A percentile compares a stretch with the other conserved stretches of the same genome.
These are phyloP conservation scores for Drosophila diplacantha DNA, from an alignment of 2,888 invertebrate species.

Conservation along the genomic window DNA sequence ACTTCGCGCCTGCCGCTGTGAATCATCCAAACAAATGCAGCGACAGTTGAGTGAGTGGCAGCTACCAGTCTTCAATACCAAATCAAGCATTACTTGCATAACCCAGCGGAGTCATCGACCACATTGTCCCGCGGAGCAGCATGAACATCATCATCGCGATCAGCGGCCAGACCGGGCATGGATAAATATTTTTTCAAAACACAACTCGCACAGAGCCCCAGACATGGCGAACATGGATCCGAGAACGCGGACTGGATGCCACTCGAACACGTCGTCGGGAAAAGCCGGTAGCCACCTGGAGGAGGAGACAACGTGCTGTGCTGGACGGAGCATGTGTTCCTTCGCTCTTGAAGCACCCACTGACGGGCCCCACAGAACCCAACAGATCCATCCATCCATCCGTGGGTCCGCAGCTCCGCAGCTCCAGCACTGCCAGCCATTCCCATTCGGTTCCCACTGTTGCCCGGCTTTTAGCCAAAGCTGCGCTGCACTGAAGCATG, in stretches of 20 bases:
- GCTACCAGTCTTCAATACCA: conserved; percentile 72
- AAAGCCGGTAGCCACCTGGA: conserved; percentile 52
- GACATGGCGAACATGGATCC: conserved; percentile 32
- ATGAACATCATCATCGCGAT: conserved; percentile 43
- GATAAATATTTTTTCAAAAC: conserved; percentile 68
- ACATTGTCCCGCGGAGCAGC: conserved; percentile 37
- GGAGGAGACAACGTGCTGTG: conserved; percentile 14
- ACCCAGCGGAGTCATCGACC: conserved; percentile 67
- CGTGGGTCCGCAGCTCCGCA: conserved; percentile 22
- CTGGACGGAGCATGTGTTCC: conserved; percentile 38
- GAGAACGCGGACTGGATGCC: conserved; percentile 44
- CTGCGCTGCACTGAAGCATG: conserved; percentile 64
- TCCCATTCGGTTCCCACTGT: conserved; percentile 36
- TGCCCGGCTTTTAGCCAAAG: conserved; percentile 53
- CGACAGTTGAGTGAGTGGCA: conserved; percentile 50
- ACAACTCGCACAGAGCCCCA: conserved; percentile 37
- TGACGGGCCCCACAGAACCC: conserved; percentile 36
- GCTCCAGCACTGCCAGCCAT: too few relatives aligned
- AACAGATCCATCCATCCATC: conserved; percentile 50
- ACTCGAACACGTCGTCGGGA: conserved; percentile 57
- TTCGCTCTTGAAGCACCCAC: conserved; percentile 67
- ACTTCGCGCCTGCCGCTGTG: conserved; percentile 30
- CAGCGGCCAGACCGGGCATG: conserved; percentile 47
- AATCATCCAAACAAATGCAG: conserved; percentile 57
- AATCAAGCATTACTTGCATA: conserved; percentile 74